These are phyloP conservation scores for Erpobdella octoculata DNA, from an alignment of 2,888 invertebrate species.

Conservation along the genomic window DNA sequence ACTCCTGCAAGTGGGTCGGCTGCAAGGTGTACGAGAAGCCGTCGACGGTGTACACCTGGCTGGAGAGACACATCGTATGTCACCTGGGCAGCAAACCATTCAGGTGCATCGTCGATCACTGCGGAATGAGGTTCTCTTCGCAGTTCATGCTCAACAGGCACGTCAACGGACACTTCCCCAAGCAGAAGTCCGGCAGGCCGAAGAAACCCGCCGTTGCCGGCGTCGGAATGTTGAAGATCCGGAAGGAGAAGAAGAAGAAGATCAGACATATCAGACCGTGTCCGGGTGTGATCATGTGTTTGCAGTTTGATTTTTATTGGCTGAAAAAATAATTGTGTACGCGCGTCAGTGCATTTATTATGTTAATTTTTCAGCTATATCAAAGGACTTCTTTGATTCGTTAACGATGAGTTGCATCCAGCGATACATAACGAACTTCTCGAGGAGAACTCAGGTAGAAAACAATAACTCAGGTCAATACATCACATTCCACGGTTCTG, in stretches of 20 bases:
- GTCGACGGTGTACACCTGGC: constrained; percentile 84
- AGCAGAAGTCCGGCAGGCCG: constrained; percentile 66
- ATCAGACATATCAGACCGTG: constrained; percentile 67
- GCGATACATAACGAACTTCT: constrained; percentile 65
- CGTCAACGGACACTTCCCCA: constrained; percentile 78
- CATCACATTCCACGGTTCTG: constrained; percentile 49
- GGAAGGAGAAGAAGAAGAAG: constrained; percentile 62
- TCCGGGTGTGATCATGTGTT: neutral
- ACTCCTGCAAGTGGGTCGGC: constrained; percentile 76
- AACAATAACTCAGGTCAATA: constrained; percentile 44
- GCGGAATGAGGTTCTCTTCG: constrained; percentile 60
- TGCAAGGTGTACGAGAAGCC: constrained; percentile 88
- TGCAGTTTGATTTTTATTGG: neutral
- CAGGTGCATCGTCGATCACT: constrained; percentile 88
- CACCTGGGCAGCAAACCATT: constrained; percentile 89
- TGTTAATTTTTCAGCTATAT: neutral
- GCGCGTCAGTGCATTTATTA: neutral
- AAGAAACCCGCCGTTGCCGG: constrained; percentile 55
- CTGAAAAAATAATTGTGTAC: too few relatives aligned
- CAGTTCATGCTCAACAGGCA: constrained; percentile 72
- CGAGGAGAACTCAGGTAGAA: constrained; percentile 45
- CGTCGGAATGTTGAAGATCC: neutral
- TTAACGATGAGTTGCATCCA: constrained; percentile 85
- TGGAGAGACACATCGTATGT: constrained; percentile 80
- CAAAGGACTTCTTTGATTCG: constrained; percentile 81